Conservation (phyloP, 2,797 vertebrate genomes). For the Karalla daura region DNA sequence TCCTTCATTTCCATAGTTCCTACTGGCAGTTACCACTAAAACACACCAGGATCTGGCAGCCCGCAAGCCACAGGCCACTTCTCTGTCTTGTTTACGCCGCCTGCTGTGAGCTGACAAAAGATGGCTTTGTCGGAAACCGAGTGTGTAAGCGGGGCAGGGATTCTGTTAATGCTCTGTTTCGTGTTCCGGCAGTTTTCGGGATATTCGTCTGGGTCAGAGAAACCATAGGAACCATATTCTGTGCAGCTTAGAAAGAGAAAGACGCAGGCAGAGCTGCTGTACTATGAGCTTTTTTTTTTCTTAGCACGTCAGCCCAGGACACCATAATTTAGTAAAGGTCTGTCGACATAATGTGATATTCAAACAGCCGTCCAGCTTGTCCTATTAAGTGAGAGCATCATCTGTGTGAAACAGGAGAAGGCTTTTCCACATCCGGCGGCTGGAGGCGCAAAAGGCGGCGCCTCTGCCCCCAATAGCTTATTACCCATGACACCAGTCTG, state of each 20-base stretch:
- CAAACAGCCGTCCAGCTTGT: background rate
- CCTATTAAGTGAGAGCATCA: slow-evolving; percentile 17
- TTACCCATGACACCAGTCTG: slow-evolving; percentile 54
- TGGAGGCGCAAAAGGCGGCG: slow-evolving; percentile 18
- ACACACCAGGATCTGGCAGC: slow-evolving; percentile 31
- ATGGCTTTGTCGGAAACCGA: slow-evolving; percentile 62
- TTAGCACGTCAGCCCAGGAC: background rate
- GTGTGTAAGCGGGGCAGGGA: slow-evolving; percentile 35
- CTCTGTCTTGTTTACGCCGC: slow-evolving; percentile 47
- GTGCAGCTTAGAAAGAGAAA: background rate
- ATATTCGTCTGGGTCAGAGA: slow-evolving; percentile 3
- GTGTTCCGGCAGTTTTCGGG: slow-evolving; percentile 7
- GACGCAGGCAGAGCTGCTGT: background rate
- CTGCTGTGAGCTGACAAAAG: slow-evolving; percentile 68
- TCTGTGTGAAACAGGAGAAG: slow-evolving; percentile 3
- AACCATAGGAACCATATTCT: slow-evolving; percentile 19
- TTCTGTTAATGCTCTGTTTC: slow-evolving; percentile 33
- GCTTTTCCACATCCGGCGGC: slow-evolving; percentile 1
- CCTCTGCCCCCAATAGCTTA: slow-evolving; percentile 41
- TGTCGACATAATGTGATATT: background rate
- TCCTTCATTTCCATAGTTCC: slow-evolving; percentile 55
- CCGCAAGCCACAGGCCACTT: slow-evolving; percentile 39
- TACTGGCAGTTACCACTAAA: slow-evolving; percentile 22
- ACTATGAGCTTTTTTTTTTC: slow-evolving; percentile 1
- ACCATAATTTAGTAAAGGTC: background rate